Base-by-base conservation (phyloP, 2,888 invertebrate genomes). In the Pilophorus perplexus region DNA sequence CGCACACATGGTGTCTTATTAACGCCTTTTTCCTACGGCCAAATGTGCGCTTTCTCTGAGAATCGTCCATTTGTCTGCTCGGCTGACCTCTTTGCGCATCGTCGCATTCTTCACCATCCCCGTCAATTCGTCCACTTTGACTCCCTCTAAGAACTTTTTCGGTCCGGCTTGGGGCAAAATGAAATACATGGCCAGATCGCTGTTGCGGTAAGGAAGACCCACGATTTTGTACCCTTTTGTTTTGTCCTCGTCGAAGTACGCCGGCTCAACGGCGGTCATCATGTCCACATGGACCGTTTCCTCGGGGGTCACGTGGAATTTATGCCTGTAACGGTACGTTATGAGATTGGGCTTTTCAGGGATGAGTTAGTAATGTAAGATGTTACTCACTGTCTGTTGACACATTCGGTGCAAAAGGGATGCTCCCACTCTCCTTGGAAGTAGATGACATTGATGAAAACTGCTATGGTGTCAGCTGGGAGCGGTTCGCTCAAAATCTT, bases 141-240 rank as follows among this genome's bases (percentile, higher is more conserved):
- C 71, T 8, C 40, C 74, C 1, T 79, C 75, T 4, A 77, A 74
- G 40, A 87, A 74, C 27, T 76, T 80, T 4, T 77, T 71, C 4
- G 74, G 75, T 38, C 80, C 81, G 0, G 80, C 80, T 12, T 76
- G 77, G 0, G 89, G 89, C 71, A 86, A 79, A 4, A 89, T 74
- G 1, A 85, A 80, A 74, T 87, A 87, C 83, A 90, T 84, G 0
- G 79, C 80, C 2, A 73, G 71, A 71, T 80, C 78, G 57, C 80
- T 81, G 66, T 86, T 86, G 75, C 86, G 85, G 76, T 89, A 90
- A 0, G 89, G 88, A 3, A 89, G 77, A 1, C 84, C 85, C 68
- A 88, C 72, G 73, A 88, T 83, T 72, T 86, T 83, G 64, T 83
- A 80, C 27, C 80, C 82, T 74, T 83, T 73, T 70, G 74, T 72